phyloP scores from a whole-genome alignment of 1,140 invertebrate genomes.

The Campoletis sonorensis region DNA sequence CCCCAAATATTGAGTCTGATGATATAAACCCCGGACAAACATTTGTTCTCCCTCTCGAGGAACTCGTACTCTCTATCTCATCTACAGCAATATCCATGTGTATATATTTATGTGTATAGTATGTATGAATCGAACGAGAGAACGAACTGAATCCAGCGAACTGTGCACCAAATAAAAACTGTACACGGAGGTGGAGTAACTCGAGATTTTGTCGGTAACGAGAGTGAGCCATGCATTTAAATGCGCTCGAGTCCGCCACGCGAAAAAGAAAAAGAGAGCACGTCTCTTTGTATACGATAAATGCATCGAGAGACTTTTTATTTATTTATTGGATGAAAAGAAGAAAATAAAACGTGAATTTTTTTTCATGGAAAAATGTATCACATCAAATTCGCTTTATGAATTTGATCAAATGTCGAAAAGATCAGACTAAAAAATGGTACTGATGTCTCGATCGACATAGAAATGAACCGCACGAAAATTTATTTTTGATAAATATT shows the following conservation, averaged over 20 bases:
- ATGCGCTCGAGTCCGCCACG: neutral
- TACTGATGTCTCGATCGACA: too few species aligned
- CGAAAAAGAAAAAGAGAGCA: neutral
- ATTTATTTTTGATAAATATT: too few species aligned
- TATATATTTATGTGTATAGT: too few species aligned
- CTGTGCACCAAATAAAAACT: conserved; percentile 25
- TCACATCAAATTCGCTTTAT: too few species aligned
- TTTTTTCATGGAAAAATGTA: too few species aligned
- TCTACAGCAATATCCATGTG: too few species aligned
- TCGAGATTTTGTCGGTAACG: conserved; percentile 15
- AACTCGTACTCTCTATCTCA: conserved; percentile 11
- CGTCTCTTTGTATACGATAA: neutral
- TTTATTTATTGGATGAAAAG: neutral
- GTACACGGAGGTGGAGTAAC: neutral
- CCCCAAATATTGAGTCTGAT: neutral
- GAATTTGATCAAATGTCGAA: too few species aligned
- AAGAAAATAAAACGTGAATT: neutral
- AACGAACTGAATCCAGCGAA: conserved; percentile 19
- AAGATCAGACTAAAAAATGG: too few species aligned
- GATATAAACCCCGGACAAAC: neutral
- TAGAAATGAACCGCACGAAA: too few species aligned
- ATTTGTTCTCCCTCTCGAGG: conserved; percentile 20
- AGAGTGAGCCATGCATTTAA: conserved; percentile 26
- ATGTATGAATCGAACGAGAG: neutral
- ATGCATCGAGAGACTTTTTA: conserved; percentile 17